Base-by-base conservation (phyloP, 2,888 invertebrate species). In the Drosophila macrospina region DNA sequence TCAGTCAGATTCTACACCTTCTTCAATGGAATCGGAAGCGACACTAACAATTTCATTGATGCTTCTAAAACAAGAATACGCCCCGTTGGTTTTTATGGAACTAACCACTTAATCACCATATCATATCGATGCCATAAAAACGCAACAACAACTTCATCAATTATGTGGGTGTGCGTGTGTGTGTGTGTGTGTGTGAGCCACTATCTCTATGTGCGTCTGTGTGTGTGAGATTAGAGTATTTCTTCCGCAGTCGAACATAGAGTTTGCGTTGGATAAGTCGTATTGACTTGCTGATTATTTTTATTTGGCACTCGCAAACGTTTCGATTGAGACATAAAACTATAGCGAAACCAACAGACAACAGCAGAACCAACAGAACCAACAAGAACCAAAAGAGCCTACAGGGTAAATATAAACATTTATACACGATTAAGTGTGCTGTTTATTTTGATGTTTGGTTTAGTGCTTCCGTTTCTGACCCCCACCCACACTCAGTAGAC, bases 401-500 rank as follows among this genome's bases (percentile, higher is more conserved):
- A 47, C 54, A 16, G 74, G 54, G 77, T 63, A 76, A 76, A 69
- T 69, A 86, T 86, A 84, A 88, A 88, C 83, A 88, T 89, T 86
- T 84, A 85, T 85, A 78, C 76, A 85, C 84, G 87, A 85, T 85
- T 85, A 88, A 85, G 83, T 85, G 87, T 69, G 89, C 79, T 88
- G 89, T 85, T 85, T 87, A 85, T 85, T 87, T 85, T 88, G 87
- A 87, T 85, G 85, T 87, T 85, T 85, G 86, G 74, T 82, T 85
- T 89, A 74, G 72, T 87, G 89, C 89, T 85, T 85, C 85, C 85
- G 89, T 56, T 78, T 51, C 42, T 36, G 61, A 30, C 30, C 42
- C 32, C 55, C 42, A 26, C 55, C 20, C 52, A 54, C 30, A 20
- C 39, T 41, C 6, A 26, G 51, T 39, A n/a, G n/a, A n/a, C n/a